phyloP scores from a whole-genome alignment of 2,888 invertebrate species.

The Eretmocerus hayati region DNA sequence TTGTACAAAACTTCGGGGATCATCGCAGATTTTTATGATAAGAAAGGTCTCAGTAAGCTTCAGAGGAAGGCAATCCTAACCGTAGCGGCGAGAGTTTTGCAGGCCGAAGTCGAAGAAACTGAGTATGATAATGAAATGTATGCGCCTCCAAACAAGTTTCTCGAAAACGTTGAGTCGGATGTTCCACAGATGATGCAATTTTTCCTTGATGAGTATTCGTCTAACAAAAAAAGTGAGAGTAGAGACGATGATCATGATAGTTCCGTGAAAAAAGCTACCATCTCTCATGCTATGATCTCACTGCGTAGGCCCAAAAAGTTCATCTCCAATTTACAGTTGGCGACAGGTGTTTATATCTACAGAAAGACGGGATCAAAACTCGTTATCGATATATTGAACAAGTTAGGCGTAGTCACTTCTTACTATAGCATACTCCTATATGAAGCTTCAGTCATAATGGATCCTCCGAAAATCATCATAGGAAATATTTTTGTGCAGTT shows the following conservation, averaged over 20 bases:
- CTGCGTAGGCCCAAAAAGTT: conserved; percentile 5
- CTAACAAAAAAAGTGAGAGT: not conserved
- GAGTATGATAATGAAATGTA: not conserved
- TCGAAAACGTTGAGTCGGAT: conserved; percentile 4
- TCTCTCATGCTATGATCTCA: not conserved
- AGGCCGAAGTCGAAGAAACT: conserved; percentile 5
- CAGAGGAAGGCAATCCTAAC: conserved; percentile 1
- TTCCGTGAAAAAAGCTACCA: not conserved
- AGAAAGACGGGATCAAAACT: conserved; percentile 15
- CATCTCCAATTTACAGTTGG: conserved; percentile 12
- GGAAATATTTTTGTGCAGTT: not conserved
- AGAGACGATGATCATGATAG: not conserved
- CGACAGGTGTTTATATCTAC: conserved; percentile 13
- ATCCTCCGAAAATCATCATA: not conserved
- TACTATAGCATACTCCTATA: conserved; percentile 11
- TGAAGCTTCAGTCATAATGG: conserved; percentile 10
- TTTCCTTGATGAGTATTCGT: conserved; percentile 6
- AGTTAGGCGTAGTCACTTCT: conserved; percentile 10
- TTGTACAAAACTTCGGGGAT: too few species aligned
- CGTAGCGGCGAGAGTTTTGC: conserved; percentile 10
- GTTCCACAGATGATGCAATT: conserved; percentile 3
- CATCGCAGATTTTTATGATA: too few species aligned
- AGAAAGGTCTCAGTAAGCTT: too few species aligned
- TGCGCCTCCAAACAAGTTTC: conserved; percentile 1
- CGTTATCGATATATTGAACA: conserved; percentile 13